These are phyloP conservation scores for Drosophila ohnishii DNA, from an alignment of 1,140 invertebrate genomes.

Conservation along the genomic window DNA sequence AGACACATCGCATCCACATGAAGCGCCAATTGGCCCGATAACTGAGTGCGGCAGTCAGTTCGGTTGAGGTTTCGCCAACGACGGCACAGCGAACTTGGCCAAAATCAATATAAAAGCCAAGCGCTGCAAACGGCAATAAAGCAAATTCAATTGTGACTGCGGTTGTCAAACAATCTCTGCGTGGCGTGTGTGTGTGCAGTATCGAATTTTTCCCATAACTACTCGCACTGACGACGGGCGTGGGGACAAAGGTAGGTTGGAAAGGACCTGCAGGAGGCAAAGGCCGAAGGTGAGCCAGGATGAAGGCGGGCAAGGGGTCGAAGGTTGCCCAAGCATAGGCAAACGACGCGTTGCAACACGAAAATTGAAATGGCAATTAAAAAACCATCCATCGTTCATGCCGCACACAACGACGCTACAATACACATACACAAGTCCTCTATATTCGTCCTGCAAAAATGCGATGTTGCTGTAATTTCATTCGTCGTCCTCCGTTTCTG, in stretches of 20 bases:
- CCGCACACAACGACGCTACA: conserved; percentile 57
- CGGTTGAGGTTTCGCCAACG: conserved; percentile 3
- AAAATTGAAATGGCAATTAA: conserved; percentile 82
- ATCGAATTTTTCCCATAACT: conserved; percentile 63
- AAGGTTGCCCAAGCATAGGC: conserved; percentile 41
- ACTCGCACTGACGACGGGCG: conserved; percentile 29
- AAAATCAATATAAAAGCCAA: conserved; percentile 69
- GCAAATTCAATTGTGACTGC: conserved; percentile 77
- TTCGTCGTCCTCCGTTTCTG: conserved; percentile 62
- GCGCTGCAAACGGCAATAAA: conserved; percentile 59
- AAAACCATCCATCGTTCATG: conserved; percentile 79
- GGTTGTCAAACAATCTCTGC: conserved; percentile 75
- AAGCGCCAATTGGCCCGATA: conserved; percentile 34
- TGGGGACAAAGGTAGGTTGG: conserved; percentile 23
- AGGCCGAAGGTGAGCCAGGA: neutral
- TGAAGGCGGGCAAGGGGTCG: conserved; percentile 26
- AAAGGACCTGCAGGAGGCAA: conserved; percentile 1
- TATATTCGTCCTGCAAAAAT: conserved; percentile 51
- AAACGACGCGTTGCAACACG: conserved; percentile 69
- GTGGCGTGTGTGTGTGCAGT: conserved; percentile 32
- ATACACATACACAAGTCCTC: conserved; percentile 22
- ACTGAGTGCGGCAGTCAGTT: conserved; percentile 40
- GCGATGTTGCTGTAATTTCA: conserved; percentile 71
- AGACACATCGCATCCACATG: conserved; percentile 40
- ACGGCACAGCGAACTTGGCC: conserved; percentile 34